Evolutionary conservation across 2,888 invertebrate species (phyloP), one percentile per base, ranked within the genome.

Genomic region (Erebia aethiops): DNA sequence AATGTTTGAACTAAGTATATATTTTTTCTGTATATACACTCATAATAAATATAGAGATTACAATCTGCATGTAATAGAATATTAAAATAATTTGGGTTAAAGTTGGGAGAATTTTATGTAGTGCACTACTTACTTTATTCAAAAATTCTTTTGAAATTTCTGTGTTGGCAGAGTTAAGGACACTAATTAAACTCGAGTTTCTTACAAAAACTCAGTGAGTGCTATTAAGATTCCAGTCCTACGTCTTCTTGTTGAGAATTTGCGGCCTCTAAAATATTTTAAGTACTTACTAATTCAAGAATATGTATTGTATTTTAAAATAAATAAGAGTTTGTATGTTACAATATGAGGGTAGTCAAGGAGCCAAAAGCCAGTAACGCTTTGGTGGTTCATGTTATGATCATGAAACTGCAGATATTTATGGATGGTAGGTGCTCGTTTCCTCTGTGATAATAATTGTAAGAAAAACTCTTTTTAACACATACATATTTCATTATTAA

Each of bases 141-240:
- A 49, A 62, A 62, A 49, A 21, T 46, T 62, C 62, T 62, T 62
- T 62, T 62, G 46, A 46, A 49, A 49, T 49, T 62, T 49, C 49
- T 62, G 21, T 62, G 49, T 49, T 62, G 21, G 21, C 49, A 21
- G 21, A 62, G 46, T 62, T 62, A 7, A 62, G 62, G 62, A 62
- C 62, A 49, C 62, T 62, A 62, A 62, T 62, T 62, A 62, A 49
- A 14, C 49, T 62, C 21, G 9, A 62, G 62, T 21, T 62, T 49
- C 62, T 62, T 62, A 62, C 62, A 62, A 62, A 62, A 62, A 62
- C 62, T 46, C 46, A 62, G 49, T 62, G 62, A 62, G 62, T 62
- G 62, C 62, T 62, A 14, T 62, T 62, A 62, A 62, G 46, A 62
- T 62, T 62, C 21, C 21, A 62, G 62, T 49, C 62, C 46, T 49